Base-by-base conservation (phyloP, 64 coral and sea anemone genomes). In the Catalaphyllia jardinei region DNA sequence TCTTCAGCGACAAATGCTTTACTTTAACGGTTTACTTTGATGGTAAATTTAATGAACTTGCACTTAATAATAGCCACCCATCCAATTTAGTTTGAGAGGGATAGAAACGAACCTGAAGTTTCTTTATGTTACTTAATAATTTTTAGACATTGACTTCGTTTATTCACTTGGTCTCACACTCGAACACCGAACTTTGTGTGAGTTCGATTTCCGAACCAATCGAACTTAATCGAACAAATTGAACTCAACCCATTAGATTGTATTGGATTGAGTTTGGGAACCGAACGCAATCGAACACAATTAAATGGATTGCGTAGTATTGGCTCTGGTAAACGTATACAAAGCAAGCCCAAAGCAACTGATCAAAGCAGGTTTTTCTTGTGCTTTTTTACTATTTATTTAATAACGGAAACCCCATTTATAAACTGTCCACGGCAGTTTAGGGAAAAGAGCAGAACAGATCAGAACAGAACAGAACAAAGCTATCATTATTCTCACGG, bases 381-480 rank as follows among this genome's bases (percentile, higher is more conserved):
- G n/a, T n/a, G n/a, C n/a, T n/a, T 38, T 75, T 75, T 75, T 16
- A 75, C 2, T 19, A 31, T 18, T 18, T 35, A 75, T 42, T 75
- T 2, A 39, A 38, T 38, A 75, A 29, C 72, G 39, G 52, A 75
- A 75, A 75, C 9, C 16, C 10, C 3, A 35, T 35, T 35, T 35
- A 35, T 35, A 35, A 35, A 35, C 72, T 75, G 72, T 75, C 72
- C 72, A 35, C 33, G 33, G 72, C 72, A 38, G 72, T 75, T 4
- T 42, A 75, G 33, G 0, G 72, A 75, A 29, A 29, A 75, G 72
- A 74, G 17, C 33, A 38, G 13, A 75, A 75, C 72, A 75, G n/a
- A n/a, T n/a, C n/a, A n/a, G n/a, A n/a, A n/a, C n/a, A n/a, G n/a
- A 74, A 38, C 33, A 38, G 13, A 75, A 75, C 72, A 75, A 75